Base-by-base conservation (phyloP, 2,888 invertebrate species). In the Agonum fuliginosum region DNA sequence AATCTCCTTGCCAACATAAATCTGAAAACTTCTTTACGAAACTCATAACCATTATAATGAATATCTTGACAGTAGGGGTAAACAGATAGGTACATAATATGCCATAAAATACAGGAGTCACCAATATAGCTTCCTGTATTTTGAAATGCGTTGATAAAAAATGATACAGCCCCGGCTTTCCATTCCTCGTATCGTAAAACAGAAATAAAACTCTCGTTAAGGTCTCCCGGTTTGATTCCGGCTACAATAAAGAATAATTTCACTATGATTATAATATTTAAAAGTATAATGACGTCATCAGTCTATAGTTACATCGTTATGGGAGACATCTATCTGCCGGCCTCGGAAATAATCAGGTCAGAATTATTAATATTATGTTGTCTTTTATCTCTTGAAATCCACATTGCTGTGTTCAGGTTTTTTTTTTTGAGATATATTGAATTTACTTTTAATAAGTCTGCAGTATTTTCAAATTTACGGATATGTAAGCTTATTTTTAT, bases 201-300 rank as follows among this genome's bases (percentile, higher is more conserved):
- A 67, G 41, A 41, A 67, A 67, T 67, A 67, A 67, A 67, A 67
- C 41, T 41, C 37, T 67, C 67, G 67, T 67, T 67, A 67, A 41
- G 37, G 22, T 3, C 22, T 12, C 37, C 41, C 2, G 19, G 34
- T 74, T 74, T 37, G 62, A 62, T 30, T 46, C 74, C 27, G 14
- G 10, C 20, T 14, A 67, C 41, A 67, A 41, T 41, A 67, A 30
- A 62, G 27, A 27, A 30, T 67, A 67, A 67, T 67, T 41, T 67
- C 41, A 67, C 41, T 67, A 67, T 67, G 67, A 67, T 67, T 67
- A 67, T 67, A 41, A 67, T 41, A 67, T 67, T 41, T 67, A 67
- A 67, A 67, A 67, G 22, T 67, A 37, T 41, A 67, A 41, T 67
- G 41, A 41, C 27, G 41, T 41, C 37, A 67, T 67, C 22, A 37